These are phyloP conservation scores for Taeniopygia guttata DNA, from an alignment of 2,797 vertebrate genomes.

Conservation along the genomic window DNA sequence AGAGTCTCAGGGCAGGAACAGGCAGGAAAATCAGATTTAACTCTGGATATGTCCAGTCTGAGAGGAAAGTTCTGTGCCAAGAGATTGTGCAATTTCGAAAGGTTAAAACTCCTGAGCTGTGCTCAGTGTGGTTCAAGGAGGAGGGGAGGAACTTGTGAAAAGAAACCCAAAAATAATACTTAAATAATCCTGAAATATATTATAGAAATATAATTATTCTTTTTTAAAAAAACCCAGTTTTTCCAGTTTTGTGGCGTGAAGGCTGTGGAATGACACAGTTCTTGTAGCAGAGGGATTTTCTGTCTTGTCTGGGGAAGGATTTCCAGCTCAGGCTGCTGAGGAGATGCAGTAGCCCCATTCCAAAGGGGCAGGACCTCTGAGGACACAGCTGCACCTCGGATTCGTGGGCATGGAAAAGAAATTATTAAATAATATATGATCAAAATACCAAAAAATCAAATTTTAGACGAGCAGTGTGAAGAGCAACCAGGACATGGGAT, in stretches of 20 bases:
- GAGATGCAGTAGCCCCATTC: background rate
- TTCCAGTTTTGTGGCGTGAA: background rate
- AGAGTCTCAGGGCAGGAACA: background rate
- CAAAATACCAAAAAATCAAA: background rate
- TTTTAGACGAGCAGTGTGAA: background rate
- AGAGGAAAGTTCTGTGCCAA: background rate
- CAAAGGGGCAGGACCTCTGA: background rate
- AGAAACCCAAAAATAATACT: background rate
- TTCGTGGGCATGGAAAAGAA: background rate
- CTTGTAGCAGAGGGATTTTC: background rate
- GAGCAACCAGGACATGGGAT: background rate
- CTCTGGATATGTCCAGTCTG: background rate
- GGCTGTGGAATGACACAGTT: background rate
- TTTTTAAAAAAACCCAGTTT: rapidly evolving
- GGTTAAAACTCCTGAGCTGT: background rate
- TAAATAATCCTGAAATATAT: background rate
- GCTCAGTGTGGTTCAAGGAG: background rate
- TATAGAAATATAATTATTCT: background rate
- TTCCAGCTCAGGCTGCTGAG: background rate
- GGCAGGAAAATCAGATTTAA: background rate
- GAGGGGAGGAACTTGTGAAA: background rate
- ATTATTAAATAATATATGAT: background rate
- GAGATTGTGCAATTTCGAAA: background rate
- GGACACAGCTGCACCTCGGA: background rate
- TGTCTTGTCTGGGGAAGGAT: background rate